Conservation (phyloP, 2,113 vertebrate genomes). For the Carassius carassius region DNA sequence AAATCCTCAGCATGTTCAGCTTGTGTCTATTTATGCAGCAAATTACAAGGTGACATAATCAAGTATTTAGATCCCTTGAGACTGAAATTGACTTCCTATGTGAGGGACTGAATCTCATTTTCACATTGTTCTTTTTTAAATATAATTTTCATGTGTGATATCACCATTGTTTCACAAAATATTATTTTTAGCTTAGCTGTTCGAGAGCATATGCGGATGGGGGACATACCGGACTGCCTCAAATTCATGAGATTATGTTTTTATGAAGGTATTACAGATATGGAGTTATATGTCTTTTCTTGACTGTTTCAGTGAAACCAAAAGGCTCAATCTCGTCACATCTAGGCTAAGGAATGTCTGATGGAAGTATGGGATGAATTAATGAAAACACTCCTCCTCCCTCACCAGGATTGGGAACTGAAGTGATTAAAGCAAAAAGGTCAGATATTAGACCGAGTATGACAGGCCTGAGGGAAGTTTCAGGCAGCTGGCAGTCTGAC, state of each 20-base stretch:
- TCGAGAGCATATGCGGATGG: neutral
- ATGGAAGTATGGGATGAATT: neutral
- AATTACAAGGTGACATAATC: neutral
- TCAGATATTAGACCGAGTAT: neutral
- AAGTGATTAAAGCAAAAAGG: neutral
- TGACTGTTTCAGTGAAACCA: neutral
- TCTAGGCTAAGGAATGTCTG: neutral
- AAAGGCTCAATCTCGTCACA: neutral
- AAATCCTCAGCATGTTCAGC: neutral
- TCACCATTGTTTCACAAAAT: slow-evolving; percentile 16
- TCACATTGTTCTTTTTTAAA: neutral
- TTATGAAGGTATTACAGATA: neutral
- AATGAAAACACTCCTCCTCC: neutral
- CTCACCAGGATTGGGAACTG: neutral
- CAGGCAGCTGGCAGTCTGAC: neutral
- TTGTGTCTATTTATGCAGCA: slow-evolving; percentile 15
- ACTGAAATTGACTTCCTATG: neutral
- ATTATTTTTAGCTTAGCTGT: slow-evolving; percentile 32
- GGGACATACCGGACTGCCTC: neutral
- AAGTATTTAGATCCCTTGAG: neutral
- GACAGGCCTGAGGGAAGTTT: neutral
- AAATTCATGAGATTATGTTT: slow-evolving; percentile 3
- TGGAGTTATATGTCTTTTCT: neutral
- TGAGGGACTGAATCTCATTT: neutral
- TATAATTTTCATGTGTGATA: slow-evolving; percentile 20